phyloP scores from a whole-genome alignment of 2,888 invertebrate species.

The Caenorhabditis virilis region DNA sequence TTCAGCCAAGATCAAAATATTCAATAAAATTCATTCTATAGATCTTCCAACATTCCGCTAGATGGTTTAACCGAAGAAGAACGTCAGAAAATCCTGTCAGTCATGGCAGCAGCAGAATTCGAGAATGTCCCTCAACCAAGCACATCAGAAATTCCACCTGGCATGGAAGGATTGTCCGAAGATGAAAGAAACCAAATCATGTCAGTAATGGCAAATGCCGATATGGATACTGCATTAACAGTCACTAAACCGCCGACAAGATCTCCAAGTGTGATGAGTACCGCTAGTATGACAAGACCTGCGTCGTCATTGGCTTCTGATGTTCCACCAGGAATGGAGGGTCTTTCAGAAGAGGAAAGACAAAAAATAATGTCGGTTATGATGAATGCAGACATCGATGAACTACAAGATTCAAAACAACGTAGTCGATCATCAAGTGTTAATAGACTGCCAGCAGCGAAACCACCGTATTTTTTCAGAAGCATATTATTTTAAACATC shows the following conservation, averaged over 20 bases:
- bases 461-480: background rate
- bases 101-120: conserved; percentile 75
- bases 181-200: conserved; percentile 75
- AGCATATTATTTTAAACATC: background rate
- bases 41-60: conserved; percentile 2
- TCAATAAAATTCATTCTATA: too few relatives aligned
- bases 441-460: background rate
- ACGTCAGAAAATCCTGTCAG: conserved; percentile 74
- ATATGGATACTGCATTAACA: conserved; percentile 63
- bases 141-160: background rate
- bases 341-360: conserved; percentile 74
- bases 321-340: conserved; percentile 64
- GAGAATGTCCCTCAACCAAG: conserved; percentile 17
- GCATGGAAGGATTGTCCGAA: conserved; percentile 71
- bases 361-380: conserved; percentile 76
- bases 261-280: conserved; percentile 18
- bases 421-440: conserved; percentile 2
- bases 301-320: conserved; percentile 1
- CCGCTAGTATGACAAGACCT: background rate
- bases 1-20: too few relatives aligned
- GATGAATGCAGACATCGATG: conserved; percentile 55
- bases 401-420: conserved; percentile 8
- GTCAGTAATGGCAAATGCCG: conserved; percentile 75
- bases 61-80: conserved; percentile 74
- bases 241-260: conserved; percentile 16